phyloP scores from a whole-genome alignment of 2,113 vertebrate genomes.

The Grammomys surdaster region DNA sequence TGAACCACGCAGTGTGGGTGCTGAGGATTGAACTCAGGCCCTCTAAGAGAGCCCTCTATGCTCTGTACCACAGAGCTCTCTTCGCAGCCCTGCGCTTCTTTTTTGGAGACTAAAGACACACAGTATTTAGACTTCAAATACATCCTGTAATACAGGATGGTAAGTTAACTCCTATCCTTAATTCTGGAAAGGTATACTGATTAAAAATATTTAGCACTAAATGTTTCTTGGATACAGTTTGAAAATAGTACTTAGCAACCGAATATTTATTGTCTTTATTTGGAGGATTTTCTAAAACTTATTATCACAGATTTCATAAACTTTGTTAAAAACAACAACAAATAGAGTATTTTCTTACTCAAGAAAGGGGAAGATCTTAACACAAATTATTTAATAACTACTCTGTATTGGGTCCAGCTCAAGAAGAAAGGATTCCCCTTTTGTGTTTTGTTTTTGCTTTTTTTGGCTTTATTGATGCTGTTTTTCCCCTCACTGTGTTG shows the following conservation, averaged over 20 bases:
- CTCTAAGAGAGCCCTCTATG: background rate
- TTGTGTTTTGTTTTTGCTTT: background rate
- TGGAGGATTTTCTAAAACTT: background rate
- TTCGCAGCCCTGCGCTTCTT: background rate
- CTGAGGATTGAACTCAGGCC: background rate
- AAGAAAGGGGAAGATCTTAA: background rate
- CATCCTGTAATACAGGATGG: background rate
- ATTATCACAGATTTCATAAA: background rate
- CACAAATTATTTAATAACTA: slow-evolving; percentile 15
- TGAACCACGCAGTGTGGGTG: background rate
- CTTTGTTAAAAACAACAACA: background rate
- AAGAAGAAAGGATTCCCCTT: background rate
- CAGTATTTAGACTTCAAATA: background rate
- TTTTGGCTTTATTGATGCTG: background rate
- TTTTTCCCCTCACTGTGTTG: background rate
- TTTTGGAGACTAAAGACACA: background rate
- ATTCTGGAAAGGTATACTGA: background rate
- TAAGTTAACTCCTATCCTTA: background rate
- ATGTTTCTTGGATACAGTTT: background rate
- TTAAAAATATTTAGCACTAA: background rate
- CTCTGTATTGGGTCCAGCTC: background rate
- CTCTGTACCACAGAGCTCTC: no score
- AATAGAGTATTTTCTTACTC: background rate
- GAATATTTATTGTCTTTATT: background rate
- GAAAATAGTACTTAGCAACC: background rate